Base-by-base conservation (phyloP, 1,140 invertebrate genomes). In the Drosophila trapezifrons region DNA sequence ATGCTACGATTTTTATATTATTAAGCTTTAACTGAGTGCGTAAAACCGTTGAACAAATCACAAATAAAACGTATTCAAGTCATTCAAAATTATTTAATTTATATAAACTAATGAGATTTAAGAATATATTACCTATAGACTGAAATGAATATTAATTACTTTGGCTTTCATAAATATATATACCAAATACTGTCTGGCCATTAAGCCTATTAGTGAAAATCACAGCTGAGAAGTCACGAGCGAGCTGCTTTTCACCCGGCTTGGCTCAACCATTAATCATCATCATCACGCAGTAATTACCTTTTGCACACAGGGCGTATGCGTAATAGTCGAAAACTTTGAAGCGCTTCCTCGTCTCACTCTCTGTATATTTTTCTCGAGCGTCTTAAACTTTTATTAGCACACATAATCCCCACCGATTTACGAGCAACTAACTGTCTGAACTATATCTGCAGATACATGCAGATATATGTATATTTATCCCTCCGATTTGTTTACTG, bases 301-400 rank as follows among this genome's bases (percentile, higher is more conserved):
- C 54, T 29, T 25, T 8, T 10, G 59, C 62, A 46, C 29, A 73
- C 78, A 46, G 29, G 45, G 65, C 78, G 78, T 86, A 87, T 86
- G 75, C 83, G 82, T 82, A 86, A 86, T 86, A 45, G 18, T 22
- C 22, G 57, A 65, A 70, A 51, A 60, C 66, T 76, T 60, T 40
- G 17, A 59, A 72, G 67, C 72, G 63, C 63, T 40, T 59, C 56
- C 60, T 66, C 54, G n/a, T n/a, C 18, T 42, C 17, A 8, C 13
- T 38, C 6, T 35, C 7, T 60, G 69, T 74, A 32, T 37, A 52
- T 79, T 64, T 76, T 51, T 38, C 35, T 25, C 51, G 22, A 49
- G 63, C 58, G 81, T 79, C 83, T 87, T 87, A 43, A 87, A 83
- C 42, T 87, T 87, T 87, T 87, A 87, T 87, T 89, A 77, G 79